A percentile compares a stretch with the other conserved stretches of the same genome.
Conservation (phyloP, 2,888 invertebrate species). For the Chaetogeoica ovagalla region DNA sequence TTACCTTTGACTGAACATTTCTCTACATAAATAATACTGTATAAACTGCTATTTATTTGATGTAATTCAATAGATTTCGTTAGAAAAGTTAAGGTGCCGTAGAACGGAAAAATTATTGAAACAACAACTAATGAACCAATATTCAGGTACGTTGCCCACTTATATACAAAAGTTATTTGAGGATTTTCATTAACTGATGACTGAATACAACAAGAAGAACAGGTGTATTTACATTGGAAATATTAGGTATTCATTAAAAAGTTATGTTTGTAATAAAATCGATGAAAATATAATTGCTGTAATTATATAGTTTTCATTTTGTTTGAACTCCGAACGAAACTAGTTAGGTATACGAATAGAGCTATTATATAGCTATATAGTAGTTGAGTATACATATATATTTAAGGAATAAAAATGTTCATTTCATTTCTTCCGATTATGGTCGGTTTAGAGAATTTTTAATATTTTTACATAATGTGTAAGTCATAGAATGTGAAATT, state of each 20-base stretch:
- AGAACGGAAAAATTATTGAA: constrained; percentile 97
- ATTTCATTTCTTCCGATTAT: too few species aligned
- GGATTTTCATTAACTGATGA: constrained; percentile 97
- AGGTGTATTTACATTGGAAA: neutral
- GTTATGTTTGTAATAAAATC: constrained; percentile 28
- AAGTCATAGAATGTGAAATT: too few species aligned
- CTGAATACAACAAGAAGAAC: constrained; percentile 79
- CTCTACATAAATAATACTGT: neutral
- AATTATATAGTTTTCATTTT: neutral
- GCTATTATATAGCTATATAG: too few species aligned
- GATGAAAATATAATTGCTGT: constrained; percentile 36
- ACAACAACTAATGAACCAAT: constrained; percentile 60
- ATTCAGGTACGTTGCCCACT: too few species aligned
- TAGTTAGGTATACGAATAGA: too few species aligned
- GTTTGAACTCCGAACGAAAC: too few species aligned
- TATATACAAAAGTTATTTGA: constrained; percentile 84
- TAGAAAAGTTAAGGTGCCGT: constrained; percentile 99
- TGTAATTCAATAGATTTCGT: constrained; percentile 66
- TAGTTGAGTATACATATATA: too few species aligned
- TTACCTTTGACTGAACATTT: constrained; percentile 5
- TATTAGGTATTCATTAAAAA: too few species aligned
- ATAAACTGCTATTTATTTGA: too few species aligned
- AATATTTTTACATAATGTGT: too few species aligned
- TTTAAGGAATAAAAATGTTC: too few species aligned
- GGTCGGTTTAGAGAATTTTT: too few species aligned